Base-by-base conservation (phyloP, 2,797 vertebrate species). In the Sphaeramia orbicularis region DNA sequence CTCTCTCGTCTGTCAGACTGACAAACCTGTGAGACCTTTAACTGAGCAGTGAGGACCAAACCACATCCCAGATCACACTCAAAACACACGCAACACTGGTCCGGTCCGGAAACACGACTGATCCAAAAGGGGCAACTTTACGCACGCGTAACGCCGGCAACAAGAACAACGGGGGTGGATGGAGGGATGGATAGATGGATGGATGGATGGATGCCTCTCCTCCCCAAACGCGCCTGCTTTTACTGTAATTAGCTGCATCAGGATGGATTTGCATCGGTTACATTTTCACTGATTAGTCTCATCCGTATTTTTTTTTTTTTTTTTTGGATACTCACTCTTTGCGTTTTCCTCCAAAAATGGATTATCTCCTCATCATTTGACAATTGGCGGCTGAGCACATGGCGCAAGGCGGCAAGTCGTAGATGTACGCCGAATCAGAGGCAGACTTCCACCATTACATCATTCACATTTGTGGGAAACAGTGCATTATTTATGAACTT, bases 341-440 rank as follows among this genome's bases (percentile, higher is more conserved):
- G 14, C 57, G 51, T 65, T 36, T 48, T 19, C 50, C 76, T 86
- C 89, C 42, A 83, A 63, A 68, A 56, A 47, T 72, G 87, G 85
- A 91, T 94, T 85, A 93, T 88, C 91, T 86, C 91, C 87, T 81
- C 84, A 71, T 82, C 72, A 45, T 71, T 90, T 83, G 88, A 88
- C 86, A 86, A 71, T 41, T 50, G 90, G 81, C 21, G 88, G 72
- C 61, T 18, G 71, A 78, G 92, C 95, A 95, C 94, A 94, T 94
- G 94, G 94, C 82, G 90, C 90, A 67, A 89, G 89, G 83, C 58
- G 78, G 57, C 62, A 71, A 80, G 57, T 69, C 53, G 24, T 66
- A 71, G 47, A 37, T 57, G 54, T 53, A 43, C 67, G 59, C 75
- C 82, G 71, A 86, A 84, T 89, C 84, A 83, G 59, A 51, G 58